phyloP scores from a whole-genome alignment of 2,797 vertebrate species.

The Loris lydekkerianus region DNA sequence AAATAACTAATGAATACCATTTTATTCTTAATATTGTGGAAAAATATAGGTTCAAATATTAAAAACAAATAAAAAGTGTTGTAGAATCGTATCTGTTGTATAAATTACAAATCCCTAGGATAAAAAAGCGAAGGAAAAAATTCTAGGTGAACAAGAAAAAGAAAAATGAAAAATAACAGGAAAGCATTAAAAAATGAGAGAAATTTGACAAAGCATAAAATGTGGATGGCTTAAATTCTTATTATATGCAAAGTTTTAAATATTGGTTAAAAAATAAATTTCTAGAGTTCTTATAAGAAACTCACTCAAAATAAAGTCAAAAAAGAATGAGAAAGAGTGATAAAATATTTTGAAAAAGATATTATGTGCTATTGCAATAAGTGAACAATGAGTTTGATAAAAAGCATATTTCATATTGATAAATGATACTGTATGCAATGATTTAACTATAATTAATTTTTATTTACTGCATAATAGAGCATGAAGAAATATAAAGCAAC shows the following conservation, averaged over 20 bases:
- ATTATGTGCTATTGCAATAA: neutral
- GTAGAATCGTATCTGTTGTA: neutral
- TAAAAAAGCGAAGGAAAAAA: conserved; percentile 43
- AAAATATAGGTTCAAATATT: conserved; percentile 25
- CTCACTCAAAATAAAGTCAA: neutral
- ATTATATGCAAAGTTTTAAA: conserved; percentile 29
- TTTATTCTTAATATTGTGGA: conserved; percentile 3
- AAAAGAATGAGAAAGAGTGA: neutral
- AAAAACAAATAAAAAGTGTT: neutral
- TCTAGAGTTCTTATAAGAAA: conserved; percentile 25
- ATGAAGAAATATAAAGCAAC: neutral
- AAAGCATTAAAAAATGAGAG: neutral
- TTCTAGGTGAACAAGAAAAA: neutral
- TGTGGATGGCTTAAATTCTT: neutral
- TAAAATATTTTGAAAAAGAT: neutral
- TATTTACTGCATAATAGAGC: neutral
- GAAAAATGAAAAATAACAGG: neutral
- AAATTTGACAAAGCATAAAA: conserved; percentile 33
- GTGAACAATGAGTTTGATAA: neutral
- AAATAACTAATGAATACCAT: neutral
- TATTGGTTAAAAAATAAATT: conserved; percentile 23
- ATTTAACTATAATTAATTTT: neutral
- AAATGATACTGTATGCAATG: neutral
- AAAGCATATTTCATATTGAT: neutral
- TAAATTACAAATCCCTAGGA: neutral